These are phyloP conservation scores for Prunella fulvescens DNA, from an alignment of 2,113 vertebrate species.

Conservation along the genomic window DNA sequence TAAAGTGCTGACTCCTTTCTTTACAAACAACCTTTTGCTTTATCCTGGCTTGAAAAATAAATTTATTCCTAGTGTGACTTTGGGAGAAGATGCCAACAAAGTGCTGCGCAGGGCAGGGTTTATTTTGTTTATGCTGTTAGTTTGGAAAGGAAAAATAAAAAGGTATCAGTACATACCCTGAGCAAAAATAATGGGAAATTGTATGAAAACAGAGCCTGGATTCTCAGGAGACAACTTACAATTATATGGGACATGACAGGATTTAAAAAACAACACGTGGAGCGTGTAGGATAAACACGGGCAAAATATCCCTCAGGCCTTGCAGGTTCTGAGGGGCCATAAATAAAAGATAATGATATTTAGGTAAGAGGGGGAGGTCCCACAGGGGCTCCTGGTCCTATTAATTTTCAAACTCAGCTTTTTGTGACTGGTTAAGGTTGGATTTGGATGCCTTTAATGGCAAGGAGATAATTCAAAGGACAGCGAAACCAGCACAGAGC, in stretches of 20 bases:
- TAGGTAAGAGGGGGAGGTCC: conserved; percentile 15
- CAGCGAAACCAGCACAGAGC: fast-evolving
- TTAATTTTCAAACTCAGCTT: background rate
- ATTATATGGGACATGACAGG: conserved; percentile 52
- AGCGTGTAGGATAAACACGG: conserved; percentile 34
- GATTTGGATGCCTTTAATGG: background rate
- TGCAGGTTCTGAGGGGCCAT: background rate
- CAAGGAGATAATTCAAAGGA: background rate
- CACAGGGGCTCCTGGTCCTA: background rate
- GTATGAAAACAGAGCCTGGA: conserved; percentile 20
- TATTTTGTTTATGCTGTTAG: conserved; percentile 23
- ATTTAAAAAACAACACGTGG: conserved; percentile 27
- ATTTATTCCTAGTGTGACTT: background rate
- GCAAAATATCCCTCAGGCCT: background rate
- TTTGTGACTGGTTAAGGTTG: background rate
- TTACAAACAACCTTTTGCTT: background rate
- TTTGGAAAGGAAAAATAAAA: background rate
- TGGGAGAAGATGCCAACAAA: background rate
- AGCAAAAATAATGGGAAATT: conserved; percentile 45
- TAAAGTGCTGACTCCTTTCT: background rate
- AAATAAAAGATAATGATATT: conserved; percentile 61
- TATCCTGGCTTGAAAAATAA: background rate
- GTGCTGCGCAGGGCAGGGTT: background rate
- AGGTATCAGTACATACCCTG: background rate
- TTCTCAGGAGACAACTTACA: conserved; percentile 20